Base-by-base conservation (phyloP, 2,113 vertebrate genomes). In the Orcinus orca region DNA sequence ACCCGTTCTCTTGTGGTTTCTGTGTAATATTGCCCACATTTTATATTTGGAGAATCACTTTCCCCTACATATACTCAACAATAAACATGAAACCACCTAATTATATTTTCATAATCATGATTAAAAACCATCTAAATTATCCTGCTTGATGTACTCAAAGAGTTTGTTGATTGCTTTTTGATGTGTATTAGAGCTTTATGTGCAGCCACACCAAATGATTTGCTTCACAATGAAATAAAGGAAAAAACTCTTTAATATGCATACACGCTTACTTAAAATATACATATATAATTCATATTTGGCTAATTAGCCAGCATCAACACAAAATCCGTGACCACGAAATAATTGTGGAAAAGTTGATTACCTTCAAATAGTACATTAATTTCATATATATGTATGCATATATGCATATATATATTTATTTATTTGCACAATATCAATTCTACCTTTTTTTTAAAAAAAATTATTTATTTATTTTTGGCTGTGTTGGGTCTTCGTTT, bases 91-190 rank as follows among this genome's bases (percentile, higher is more conserved):
- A 99, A 98, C 98, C 97, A 98, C 98, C 98, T 98, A 98, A 98
- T 99, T 98, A 98, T 98, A 98, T 98, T 99, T 98, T 98, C 97
- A 99, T 98, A 98, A 98, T 98, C 98, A 97, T 98, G 98, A 98
- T 98, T 98, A 98, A 98, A 98, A 98, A 98, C 98, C 97, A 98
- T 97, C 98, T 98, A 98, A 98, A 98, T 98, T 97, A 98, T 98
- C 98, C 97, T 98, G 92, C 98, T 98, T 98, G 98, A 98, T 98
- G 98, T 98, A 98, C 97, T 98, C 98, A 98, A 98, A 98, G 98
- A 98, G 98, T 99, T 98, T 98, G 98, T 98, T 98, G 98, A 98
- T 98, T 98, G 98, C 98, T 98, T 98, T 99, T 98, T 98, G 98
- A 98, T 98, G 97, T 98, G 93, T 98, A 97, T 97, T 98, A 98